These are phyloP conservation scores for Vireo altiloquus DNA, from an alignment of 2,113 vertebrate species.

Conservation along the genomic window DNA sequence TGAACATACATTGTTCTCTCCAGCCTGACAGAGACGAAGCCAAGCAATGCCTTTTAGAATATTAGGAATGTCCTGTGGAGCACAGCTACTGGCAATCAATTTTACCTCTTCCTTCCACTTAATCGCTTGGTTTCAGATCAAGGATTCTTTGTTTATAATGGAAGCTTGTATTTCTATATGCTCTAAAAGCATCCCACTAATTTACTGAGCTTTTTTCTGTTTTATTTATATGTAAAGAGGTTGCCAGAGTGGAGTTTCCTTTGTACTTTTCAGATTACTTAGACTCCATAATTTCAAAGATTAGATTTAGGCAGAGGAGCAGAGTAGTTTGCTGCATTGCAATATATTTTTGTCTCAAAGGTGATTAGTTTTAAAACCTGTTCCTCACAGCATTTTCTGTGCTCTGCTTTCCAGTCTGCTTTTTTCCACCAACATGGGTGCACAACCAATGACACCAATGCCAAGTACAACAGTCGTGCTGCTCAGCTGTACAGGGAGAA, in stretches of 20 bases:
- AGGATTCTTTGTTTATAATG: not conserved
- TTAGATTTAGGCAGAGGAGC: not conserved
- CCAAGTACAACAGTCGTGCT: constrained; percentile 90
- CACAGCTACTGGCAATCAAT: not conserved
- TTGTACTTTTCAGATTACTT: not conserved
- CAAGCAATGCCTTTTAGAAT: not conserved
- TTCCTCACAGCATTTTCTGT: not conserved
- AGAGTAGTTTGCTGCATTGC: not conserved
- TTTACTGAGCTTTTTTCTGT: not conserved
- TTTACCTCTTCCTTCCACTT: not conserved
- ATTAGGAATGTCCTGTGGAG: not conserved
- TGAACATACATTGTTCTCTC: not conserved
- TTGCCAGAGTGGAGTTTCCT: not conserved
- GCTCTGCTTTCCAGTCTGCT: constrained; percentile 67
- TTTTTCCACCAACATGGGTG: constrained; percentile 93
- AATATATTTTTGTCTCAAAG: not conserved
- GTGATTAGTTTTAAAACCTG: not conserved
- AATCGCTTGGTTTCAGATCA: not conserved
- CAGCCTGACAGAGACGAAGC: not conserved
- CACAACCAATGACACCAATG: constrained; percentile 79
- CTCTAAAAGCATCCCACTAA: not conserved
- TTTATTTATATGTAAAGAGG: not conserved
- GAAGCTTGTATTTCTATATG: not conserved
- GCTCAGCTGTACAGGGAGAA: constrained; percentile 89
- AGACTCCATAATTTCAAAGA: not conserved